phyloP scores from a whole-genome alignment of 2,888 invertebrate species.

The Andrena flavipes region DNA sequence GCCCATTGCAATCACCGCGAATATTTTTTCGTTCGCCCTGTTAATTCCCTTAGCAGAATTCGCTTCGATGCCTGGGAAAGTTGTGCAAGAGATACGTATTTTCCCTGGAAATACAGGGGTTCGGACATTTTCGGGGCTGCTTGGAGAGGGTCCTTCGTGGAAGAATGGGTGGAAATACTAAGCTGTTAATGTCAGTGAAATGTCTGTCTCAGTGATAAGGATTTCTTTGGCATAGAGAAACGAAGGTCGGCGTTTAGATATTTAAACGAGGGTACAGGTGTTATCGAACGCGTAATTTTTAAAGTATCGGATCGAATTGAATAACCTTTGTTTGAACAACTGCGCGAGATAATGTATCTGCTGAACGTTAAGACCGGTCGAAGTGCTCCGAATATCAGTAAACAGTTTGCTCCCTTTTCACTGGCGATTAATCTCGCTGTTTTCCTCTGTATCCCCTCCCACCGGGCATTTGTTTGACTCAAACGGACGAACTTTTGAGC shows the following conservation, averaged over 20 bases:
- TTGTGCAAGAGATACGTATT: neutral
- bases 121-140: neutral
- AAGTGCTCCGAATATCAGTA: conserved; percentile 15
- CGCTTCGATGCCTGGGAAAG: neutral
- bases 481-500: neutral
- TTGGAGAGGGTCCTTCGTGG: neutral
- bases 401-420: conserved; percentile 1
- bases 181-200: no score
- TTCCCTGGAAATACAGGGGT: neutral
- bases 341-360: conserved; percentile 19
- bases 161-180: no score
- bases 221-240: no score
- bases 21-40: conserved; percentile 10
- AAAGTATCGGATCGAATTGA: conserved; percentile 22
- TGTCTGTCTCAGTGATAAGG: no score
- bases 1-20: conserved; percentile 45
- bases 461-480: neutral
- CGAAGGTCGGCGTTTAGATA: neutral
- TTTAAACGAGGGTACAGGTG: conserved; percentile 12
- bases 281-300: conserved; percentile 29
- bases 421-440: neutral
- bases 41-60: conserved; percentile 13
- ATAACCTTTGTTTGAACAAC: conserved; percentile 42
- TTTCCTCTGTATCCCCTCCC: neutral
- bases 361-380: conserved; percentile 12